Conservation (phyloP, 2,888 invertebrate genomes). For the Hypsopygia costalis region DNA sequence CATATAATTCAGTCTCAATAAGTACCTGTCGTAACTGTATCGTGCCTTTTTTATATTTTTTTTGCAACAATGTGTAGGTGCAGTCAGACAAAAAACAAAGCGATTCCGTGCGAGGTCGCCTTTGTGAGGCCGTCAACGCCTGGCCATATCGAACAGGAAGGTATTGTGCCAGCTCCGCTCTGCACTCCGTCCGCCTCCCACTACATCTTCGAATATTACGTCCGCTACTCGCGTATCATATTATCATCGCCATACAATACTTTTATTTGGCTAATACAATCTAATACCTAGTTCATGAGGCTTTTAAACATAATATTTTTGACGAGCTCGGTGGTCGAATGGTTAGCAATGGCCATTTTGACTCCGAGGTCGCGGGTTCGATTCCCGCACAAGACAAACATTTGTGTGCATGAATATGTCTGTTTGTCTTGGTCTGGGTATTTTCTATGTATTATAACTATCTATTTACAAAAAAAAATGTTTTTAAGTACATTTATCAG, state of each 20-base stretch:
- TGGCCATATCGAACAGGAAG: slow-evolving; percentile 20
- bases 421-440: no score
- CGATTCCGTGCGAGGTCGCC: slow-evolving; percentile 47
- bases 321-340: no score
- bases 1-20: slow-evolving; percentile 8
- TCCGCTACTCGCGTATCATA: not conserved
- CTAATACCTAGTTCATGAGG: no score
- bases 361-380: no score
- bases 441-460: no score
- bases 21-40: slow-evolving; percentile 23
- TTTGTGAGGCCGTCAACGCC: slow-evolving; percentile 38
- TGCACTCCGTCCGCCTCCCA: slow-evolving; percentile 16
- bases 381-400: no score
- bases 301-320: no score
- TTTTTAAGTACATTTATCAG: no score
- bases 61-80: slow-evolving; percentile 43
- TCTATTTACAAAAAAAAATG: no score
- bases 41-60: slow-evolving; percentile 26
- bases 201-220: slow-evolving; percentile 4
- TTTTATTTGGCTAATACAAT: no score
- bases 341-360: no score
- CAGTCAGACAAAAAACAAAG: slow-evolving; percentile 47
- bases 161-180: slow-evolving; percentile 12
- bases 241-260: not conserved
- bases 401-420: no score